phyloP scores from a whole-genome alignment of 1,140 invertebrate species.

The Bombus sibiricus region DNA sequence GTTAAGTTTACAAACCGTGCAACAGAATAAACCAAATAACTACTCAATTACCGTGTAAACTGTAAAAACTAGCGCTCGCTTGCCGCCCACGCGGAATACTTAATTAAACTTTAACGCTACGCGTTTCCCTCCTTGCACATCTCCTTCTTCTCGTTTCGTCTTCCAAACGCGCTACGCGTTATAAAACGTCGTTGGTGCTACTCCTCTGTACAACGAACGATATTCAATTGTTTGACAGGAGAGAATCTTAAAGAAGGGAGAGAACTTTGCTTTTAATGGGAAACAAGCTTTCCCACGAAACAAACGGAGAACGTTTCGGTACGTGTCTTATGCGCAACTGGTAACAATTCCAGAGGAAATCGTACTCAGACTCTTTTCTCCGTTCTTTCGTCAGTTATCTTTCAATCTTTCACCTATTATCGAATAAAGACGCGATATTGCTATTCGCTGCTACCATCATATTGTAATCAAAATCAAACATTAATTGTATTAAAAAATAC shows the following conservation, averaged over 20 bases:
- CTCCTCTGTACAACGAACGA: slow-evolving; percentile 29
- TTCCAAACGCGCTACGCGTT: slow-evolving; percentile 16
- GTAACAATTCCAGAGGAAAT: background rate
- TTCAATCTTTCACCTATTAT: background rate
- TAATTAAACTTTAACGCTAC: background rate
- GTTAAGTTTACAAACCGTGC: slow-evolving; percentile 55
- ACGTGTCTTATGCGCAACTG: background rate
- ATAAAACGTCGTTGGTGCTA: background rate
- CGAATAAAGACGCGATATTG: background rate
- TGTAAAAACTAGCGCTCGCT: slow-evolving; percentile 32
- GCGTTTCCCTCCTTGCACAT: slow-evolving; percentile 39
- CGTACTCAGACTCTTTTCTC: background rate
- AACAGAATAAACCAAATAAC: slow-evolving; percentile 44
- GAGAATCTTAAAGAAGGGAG: slow-evolving; percentile 12
- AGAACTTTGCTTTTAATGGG: slow-evolving; percentile 7
- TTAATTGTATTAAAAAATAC: background rate
- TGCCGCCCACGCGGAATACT: slow-evolving; percentile 58
- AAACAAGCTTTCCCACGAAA: background rate
- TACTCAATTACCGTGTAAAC: slow-evolving; percentile 49
- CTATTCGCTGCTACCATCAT: background rate
- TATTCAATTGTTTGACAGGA: slow-evolving; percentile 26
- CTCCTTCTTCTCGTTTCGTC: slow-evolving; percentile 47
- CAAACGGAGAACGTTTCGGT: background rate
- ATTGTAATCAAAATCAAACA: background rate
- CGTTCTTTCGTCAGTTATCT: background rate